These are phyloP conservation scores for Brachionus manjavacas DNA, from an alignment of 1,140 invertebrate genomes.

Conservation along the genomic window DNA sequence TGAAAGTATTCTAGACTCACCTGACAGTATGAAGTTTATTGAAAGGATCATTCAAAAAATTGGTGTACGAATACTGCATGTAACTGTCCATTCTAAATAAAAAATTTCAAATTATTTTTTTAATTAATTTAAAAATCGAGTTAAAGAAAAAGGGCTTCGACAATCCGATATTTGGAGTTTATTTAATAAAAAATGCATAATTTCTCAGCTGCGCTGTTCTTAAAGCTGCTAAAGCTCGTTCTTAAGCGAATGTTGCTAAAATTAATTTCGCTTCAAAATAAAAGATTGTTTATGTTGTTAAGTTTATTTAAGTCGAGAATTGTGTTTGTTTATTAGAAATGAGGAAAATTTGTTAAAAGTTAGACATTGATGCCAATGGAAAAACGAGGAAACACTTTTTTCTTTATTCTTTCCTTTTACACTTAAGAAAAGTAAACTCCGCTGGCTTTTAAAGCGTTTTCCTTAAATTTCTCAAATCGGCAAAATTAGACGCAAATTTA, in stretches of 20 bases:
- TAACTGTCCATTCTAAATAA: background rate
- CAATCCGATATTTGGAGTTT: background rate
- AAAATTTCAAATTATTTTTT: background rate
- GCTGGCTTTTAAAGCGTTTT: background rate
- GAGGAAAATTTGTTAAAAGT: background rate
- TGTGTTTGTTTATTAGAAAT: background rate
- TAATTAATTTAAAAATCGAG: background rate
- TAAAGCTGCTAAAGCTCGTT: background rate
- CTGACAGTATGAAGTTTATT: background rate
- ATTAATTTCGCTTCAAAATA: background rate
- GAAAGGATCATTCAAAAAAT: slow-evolving; percentile 18
- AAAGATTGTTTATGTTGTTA: background rate
- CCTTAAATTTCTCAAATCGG: background rate
- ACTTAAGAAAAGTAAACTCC: background rate
- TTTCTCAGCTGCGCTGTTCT: background rate
- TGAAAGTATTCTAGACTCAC: too few species aligned
- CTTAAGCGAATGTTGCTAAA: background rate
- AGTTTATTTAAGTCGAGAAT: background rate
- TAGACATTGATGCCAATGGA: background rate
- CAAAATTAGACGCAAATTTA: background rate
- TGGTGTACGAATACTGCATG: slow-evolving; percentile 6
- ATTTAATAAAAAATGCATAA: background rate
- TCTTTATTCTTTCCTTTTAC: background rate
- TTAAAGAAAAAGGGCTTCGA: background rate
- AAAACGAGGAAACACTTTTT: background rate